Conservation (phyloP, 1,140 invertebrate species). For the Dinothrombium tinctorium region DNA sequence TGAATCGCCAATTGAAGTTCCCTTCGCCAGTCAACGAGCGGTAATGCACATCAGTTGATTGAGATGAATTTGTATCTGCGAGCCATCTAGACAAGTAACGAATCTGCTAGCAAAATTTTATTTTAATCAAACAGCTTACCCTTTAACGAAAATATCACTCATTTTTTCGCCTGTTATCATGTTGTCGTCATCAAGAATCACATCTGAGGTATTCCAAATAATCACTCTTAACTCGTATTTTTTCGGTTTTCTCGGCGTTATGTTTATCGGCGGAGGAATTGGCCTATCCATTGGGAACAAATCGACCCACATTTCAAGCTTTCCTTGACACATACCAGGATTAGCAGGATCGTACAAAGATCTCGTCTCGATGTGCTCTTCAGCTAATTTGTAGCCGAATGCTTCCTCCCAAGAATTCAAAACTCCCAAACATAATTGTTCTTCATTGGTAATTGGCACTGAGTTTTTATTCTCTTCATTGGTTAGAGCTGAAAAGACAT, state of each 20-base stretch:
- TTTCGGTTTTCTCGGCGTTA: slow-evolving; percentile 61
- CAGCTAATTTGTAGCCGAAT: slow-evolving; percentile 49
- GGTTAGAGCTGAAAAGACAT: too few relatives aligned
- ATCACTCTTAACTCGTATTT: slow-evolving; percentile 56
- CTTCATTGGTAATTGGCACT: slow-evolving; percentile 26
- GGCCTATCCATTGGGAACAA: slow-evolving; percentile 77
- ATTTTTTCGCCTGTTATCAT: slow-evolving; percentile 81
- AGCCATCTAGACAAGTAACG: too few relatives aligned
- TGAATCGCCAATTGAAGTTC: slow-evolving; percentile 79
- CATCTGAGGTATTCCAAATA: slow-evolving; percentile 79
- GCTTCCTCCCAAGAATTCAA: slow-evolving; percentile 58
- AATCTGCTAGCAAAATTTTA: too few relatives aligned
- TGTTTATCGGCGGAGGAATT: slow-evolving; percentile 49
- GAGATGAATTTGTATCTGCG: slow-evolving; percentile 61
- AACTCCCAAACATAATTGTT: slow-evolving; percentile 56
- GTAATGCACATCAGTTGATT: slow-evolving; percentile 61
- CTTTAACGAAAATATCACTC: slow-evolving; percentile 84
- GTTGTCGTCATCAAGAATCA: slow-evolving; percentile 66
- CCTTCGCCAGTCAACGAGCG: slow-evolving; percentile 68
- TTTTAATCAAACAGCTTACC: too few relatives aligned
- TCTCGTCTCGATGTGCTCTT: slow-evolving; percentile 66
- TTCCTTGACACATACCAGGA: slow-evolving; percentile 72
- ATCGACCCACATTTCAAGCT: slow-evolving; percentile 77
- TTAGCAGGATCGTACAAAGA: slow-evolving; percentile 64
- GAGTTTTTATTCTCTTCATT: too few relatives aligned